Evolutionary conservation across 2,113 vertebrate genomes (phyloP).

Genomic region (Halichoeres trimaculatus): DNA sequence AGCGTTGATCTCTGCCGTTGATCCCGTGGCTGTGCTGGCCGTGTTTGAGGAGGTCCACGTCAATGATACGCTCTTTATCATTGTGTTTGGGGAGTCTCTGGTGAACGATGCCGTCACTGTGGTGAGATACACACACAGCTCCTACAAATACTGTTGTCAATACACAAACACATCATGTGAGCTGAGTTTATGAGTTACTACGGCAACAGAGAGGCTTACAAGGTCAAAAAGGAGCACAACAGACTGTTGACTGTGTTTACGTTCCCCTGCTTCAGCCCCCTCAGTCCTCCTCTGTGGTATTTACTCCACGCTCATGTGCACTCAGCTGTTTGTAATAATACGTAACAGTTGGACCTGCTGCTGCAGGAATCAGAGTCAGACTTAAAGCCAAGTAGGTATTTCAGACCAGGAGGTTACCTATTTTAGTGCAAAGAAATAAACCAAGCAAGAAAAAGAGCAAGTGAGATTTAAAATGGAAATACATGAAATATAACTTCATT

Average conservation of each 20-base stretch:
- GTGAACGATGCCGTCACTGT: slow-evolving; percentile 98
- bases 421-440: background rate
- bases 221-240: background rate
- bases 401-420: background rate
- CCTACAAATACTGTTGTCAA: too few relatives aligned
- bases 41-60: slow-evolving; percentile 97
- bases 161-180: slow-evolving; percentile 5
- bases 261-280: background rate
- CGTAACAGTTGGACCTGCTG: background rate
- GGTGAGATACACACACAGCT: slow-evolving; percentile 83
- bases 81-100: slow-evolving; percentile 96
- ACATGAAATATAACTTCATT: too few relatives aligned
- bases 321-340: background rate
- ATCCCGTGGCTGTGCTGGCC: slow-evolving; percentile 93
- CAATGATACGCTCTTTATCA: slow-evolving; percentile 97
- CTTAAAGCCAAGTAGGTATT: background rate
- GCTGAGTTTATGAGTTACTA: slow-evolving; percentile 3
- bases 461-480: too few relatives aligned
- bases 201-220: slow-evolving; percentile 19
- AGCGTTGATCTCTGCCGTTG: slow-evolving; percentile 94
- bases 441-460: background rate
- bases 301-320: background rate
- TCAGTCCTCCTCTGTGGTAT: background rate
- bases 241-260: background rate
- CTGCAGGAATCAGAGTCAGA: background rate